These are phyloP conservation scores for Helicolenus hilgendorfi DNA, from an alignment of 2,797 vertebrate genomes.

Conservation along the genomic window DNA sequence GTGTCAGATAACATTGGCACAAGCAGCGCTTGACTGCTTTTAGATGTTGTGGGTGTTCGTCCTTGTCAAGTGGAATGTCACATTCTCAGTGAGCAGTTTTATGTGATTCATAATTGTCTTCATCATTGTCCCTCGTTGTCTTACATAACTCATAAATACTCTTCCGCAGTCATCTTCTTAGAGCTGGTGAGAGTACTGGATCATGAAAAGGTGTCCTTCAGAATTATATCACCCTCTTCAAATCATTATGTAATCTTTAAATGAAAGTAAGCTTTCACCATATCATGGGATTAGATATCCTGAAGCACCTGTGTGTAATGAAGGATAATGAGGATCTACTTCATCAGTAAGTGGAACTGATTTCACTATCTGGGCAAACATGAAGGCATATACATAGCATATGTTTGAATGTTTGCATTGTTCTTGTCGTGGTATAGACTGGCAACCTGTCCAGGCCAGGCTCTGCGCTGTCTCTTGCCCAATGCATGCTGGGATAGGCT, in stretches of 20 bases:
- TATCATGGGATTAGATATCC: not conserved
- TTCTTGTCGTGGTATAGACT: not conserved
- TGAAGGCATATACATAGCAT: not conserved
- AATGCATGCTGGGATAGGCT: not conserved
- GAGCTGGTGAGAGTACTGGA: not conserved
- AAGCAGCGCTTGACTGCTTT: not conserved
- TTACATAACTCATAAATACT: constrained; percentile 29
- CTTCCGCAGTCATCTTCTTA: not conserved
- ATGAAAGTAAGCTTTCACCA: not conserved
- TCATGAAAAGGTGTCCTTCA: not conserved
- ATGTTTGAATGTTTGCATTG: not conserved
- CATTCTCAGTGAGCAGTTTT: not conserved
- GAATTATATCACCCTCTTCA: not conserved
- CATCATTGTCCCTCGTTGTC: not conserved
- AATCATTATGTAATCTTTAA: not conserved
- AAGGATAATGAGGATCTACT: not conserved
- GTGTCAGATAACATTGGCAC: not conserved
- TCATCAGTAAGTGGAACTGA: not conserved
- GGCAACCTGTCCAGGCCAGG: not conserved
- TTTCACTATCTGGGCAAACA: not conserved
- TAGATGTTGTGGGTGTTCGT: constrained; percentile 4
- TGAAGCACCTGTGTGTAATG: not conserved
- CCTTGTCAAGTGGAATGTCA: constrained; percentile 10
- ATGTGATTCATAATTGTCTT: constrained; percentile 25
- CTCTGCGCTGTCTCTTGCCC: not conserved